Base-by-base conservation (phyloP, 2,113 vertebrate species). In the Misgurnus mizolepis region DNA sequence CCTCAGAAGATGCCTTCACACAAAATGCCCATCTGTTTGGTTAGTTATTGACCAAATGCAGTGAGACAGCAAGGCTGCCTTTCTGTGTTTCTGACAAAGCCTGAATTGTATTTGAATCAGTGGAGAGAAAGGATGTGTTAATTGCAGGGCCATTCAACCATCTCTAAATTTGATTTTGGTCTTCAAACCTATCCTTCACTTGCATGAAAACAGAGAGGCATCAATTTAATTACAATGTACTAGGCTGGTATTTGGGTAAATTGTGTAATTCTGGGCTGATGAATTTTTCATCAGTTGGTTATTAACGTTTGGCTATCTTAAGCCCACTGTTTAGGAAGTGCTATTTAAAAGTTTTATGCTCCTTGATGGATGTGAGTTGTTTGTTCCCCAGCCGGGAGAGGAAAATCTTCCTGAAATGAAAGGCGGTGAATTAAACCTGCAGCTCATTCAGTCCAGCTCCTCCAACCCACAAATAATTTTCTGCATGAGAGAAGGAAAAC, bases 261-360 rank as follows among this genome's bases (percentile, higher is more conserved):
- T 91, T 91, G 88, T 93, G 91, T 92, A 92, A 91, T 91, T 89
- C 89, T 88, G 85, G 86, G 83, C 82, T 93, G 92, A 93, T 92
- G 88, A 90, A 92, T 92, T 91, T 93, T 91, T 92, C 90, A 92
- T 93, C 89, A 92, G 89, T 89, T 89, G 88, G 87, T 92, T 92
- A 91, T 92, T 92, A 92, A 90, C 91, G 89, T 89, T 88, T 82
- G 61, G 80, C 87, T 90, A 84, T 90, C 85, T 85, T 71, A 79
- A 83, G 89, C 89, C 64, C 88, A 56, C 47, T 88, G 84, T 89
- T 83, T 85, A 88, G 85, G 85, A 89, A 86, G 88, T 84, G 85
- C 86, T 83, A 90, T 91, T 92, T 91, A 92, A 84, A 82, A 85
- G 80, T 88, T 90, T 89, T 89, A 85, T 91, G 89, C 83, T 85